These are phyloP conservation scores for Tiliacea aurago DNA, from an alignment of 2,888 invertebrate genomes.

Conservation along the genomic window DNA sequence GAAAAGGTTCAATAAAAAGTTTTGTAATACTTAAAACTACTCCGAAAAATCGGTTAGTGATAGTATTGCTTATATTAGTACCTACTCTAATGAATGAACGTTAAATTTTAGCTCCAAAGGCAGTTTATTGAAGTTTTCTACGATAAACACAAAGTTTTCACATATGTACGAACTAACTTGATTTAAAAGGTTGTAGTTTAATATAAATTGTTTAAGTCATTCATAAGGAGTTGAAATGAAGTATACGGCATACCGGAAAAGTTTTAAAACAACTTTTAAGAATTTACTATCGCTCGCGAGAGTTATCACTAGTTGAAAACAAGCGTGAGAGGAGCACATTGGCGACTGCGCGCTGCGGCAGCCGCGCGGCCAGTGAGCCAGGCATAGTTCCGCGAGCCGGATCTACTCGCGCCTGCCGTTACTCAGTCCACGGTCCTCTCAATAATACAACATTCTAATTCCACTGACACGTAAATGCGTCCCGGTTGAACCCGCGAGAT, in stretches of 20 bases:
- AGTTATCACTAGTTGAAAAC: conserved; percentile 23
- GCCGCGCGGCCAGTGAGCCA: conserved; percentile 27
- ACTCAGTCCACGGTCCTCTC: conserved; percentile 32
- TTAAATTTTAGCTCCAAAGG: not conserved
- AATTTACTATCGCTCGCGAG: conserved; percentile 26
- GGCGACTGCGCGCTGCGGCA: conserved; percentile 30
- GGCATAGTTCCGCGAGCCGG: conserved; percentile 18
- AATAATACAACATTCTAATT: conserved; percentile 55
- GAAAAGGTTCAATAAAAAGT: conserved; percentile 18
- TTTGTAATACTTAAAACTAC: not conserved
- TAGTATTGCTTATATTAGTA: not conserved
- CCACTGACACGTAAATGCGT: conserved; percentile 39
- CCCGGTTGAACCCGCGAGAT: conserved; percentile 18
- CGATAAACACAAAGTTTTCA: not conserved
- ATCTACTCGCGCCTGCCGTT: conserved; percentile 13
- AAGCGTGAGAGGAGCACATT: not conserved
- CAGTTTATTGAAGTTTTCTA: conserved; percentile 1
- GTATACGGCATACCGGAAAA: conserved; percentile 17
- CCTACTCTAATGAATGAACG: not conserved
- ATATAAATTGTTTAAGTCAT: not conserved
- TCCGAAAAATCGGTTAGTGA: not conserved
- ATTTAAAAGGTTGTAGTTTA: not conserved
- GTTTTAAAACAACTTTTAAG: conserved; percentile 39
- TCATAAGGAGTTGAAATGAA: not conserved
- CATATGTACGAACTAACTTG: conserved; percentile 4